Evolutionary conservation across 30 jellyfish, hydroid and myxozoan species (phyloP).

Genomic region (Catostylus mosaicus): DNA sequence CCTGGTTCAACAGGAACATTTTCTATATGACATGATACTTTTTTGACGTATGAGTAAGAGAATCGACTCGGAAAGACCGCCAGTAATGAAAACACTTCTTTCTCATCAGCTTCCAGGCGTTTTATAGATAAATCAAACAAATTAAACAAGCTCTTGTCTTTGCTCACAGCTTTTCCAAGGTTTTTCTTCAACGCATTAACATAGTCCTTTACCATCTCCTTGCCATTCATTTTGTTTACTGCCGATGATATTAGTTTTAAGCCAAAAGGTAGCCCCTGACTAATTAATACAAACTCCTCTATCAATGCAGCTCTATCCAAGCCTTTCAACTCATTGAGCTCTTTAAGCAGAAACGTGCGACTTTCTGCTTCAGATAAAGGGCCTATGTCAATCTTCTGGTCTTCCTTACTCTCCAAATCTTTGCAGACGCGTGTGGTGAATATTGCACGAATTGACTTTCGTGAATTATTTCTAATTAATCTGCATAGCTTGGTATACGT

Average conservation of each 20-base stretch:
- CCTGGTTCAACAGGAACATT: not conserved
- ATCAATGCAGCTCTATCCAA: not conserved
- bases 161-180: not conserved
- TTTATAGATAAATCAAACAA: constrained; percentile 6
- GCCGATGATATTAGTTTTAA: not conserved
- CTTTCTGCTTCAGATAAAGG: not conserved
- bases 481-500: not conserved
- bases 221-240: not conserved
- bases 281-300: not conserved
- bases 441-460: constrained; percentile 15
- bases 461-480: not conserved
- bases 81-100: not conserved
- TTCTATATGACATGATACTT: not conserved
- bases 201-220: not conserved
- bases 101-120: not conserved
- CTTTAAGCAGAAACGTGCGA: not conserved
- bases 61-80: constrained; percentile 53
- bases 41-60: constrained; percentile 12
- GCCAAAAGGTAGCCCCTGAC: constrained; percentile 25
- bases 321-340: not conserved
- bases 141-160: not conserved
- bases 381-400: not conserved
- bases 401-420: not conserved
- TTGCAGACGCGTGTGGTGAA: not conserved
- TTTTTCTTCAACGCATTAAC: not conserved